A percentile compares a stretch with the other conserved stretches of the same genome.
Evolutionary conservation across 2,888 invertebrate species (phyloP).

Genomic region (Liopterus haemorrhoidalis): DNA sequence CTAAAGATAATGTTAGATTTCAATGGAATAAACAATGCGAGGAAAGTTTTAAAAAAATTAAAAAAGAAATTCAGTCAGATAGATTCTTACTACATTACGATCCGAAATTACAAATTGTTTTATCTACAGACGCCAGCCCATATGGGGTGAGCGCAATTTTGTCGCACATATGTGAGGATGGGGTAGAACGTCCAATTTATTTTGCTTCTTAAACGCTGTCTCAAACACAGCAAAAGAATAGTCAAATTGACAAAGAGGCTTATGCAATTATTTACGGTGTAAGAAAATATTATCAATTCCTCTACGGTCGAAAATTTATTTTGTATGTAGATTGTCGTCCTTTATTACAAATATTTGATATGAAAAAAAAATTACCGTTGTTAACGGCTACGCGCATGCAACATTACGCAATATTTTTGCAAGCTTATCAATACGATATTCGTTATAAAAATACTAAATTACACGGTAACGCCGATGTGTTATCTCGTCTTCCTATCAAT

Average conservation of each 20-base stretch:
- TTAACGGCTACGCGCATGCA: no score
- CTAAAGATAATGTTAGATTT: conserved; percentile 28
- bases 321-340: conserved; percentile 33
- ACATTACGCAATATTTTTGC: conserved; percentile 23
- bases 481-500: no score
- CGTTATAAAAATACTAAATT: conserved; percentile 15
- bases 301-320: conserved; percentile 40
- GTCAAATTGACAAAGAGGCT: conserved; percentile 36
- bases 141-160: conserved; percentile 34
- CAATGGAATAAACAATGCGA: conserved; percentile 28
- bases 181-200: conserved; percentile 38
- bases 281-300: no score
- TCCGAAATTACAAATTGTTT: conserved; percentile 27
- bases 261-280: conserved; percentile 40
- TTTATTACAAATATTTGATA: conserved; percentile 37
- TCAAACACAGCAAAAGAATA: conserved; percentile 34
- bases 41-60: conserved; percentile 28
- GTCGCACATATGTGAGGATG: conserved; percentile 36
- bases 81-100: conserved; percentile 31
- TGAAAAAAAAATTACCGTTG: no score
- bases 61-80: conserved; percentile 30
- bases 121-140: conserved; percentile 31
- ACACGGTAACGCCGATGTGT: conserved; percentile 19
- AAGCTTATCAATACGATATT: conserved; percentile 22
- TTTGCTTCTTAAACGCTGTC: conserved; percentile 37